These are phyloP conservation scores for Centrocercus urophasianus DNA, from an alignment of 2,113 vertebrate species.

Conservation along the genomic window DNA sequence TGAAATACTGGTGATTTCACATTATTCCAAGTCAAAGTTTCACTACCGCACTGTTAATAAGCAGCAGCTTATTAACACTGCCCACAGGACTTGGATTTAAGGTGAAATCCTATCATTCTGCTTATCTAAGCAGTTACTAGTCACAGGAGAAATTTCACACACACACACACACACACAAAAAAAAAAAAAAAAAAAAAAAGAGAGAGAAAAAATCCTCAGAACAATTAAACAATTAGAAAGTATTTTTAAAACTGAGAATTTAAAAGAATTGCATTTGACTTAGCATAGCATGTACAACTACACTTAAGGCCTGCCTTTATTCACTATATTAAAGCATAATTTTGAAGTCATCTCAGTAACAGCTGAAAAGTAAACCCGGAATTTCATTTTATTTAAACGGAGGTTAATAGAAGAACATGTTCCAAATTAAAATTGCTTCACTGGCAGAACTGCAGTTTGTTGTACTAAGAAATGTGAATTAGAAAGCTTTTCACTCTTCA, in stretches of 20 bases:
- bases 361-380: not conserved
- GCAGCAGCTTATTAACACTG: not conserved
- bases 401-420: not conserved
- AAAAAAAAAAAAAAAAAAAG: not conserved
- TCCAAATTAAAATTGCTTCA: not conserved
- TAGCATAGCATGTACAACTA: not conserved
- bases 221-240: not conserved
- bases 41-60: not conserved
- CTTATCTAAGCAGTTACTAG: not conserved
- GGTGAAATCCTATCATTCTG: not conserved
- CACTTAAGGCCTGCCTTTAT: not conserved
- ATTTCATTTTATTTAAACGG: not conserved
- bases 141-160: not conserved
- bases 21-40: not conserved
- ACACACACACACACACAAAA: too few relatives aligned
- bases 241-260: not conserved
- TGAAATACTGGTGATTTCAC: not conserved
- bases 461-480: not conserved
- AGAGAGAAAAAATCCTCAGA: not conserved
- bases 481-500: not conserved
- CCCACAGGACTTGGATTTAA: not conserved
- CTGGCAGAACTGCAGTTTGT: not conserved
- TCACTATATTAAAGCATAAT: not conserved
- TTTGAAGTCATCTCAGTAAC: not conserved
- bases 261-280: not conserved